Percentiles rank a stretch among this genome's conserved stretches.
phyloP scores from a whole-genome alignment of 2,888 invertebrate genomes.

The Pomacea canaliculata region DNA sequence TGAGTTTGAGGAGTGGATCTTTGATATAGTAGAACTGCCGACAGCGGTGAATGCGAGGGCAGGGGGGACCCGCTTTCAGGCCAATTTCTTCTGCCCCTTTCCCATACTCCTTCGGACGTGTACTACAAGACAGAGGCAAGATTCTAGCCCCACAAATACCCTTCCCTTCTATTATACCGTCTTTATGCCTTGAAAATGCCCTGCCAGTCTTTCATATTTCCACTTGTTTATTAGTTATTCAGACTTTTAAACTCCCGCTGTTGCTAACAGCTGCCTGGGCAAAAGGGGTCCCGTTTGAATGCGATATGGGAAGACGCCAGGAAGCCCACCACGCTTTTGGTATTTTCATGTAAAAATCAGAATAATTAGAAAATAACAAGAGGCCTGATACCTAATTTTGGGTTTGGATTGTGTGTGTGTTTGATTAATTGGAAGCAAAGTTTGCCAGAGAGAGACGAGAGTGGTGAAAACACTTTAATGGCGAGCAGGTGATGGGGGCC shows the following conservation, averaged over 20 bases:
- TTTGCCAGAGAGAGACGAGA: neutral
- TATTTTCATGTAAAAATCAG: conserved; percentile 26
- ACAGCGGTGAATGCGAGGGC: neutral
- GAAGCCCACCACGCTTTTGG: neutral
- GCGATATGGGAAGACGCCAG: neutral
- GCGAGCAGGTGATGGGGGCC: conserved; percentile 12
- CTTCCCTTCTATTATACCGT: conserved; percentile 11
- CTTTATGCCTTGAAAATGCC: conserved; percentile 11
- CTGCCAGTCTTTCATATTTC: neutral
- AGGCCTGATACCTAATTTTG: conserved; percentile 13
- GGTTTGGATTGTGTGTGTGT: conserved; percentile 19
- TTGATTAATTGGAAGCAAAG: conserved; percentile 20
- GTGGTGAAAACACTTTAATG: conserved; percentile 16
- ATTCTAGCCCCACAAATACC: conserved; percentile 3
- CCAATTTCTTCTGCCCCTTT: neutral
- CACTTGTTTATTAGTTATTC: conserved; percentile 18
- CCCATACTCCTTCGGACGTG: neutral
- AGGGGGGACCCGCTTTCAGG: neutral
- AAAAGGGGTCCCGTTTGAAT: conserved; percentile 15
- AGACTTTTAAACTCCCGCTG: conserved; percentile 1
- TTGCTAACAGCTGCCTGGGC: conserved; percentile 12
- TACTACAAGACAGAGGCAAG: neutral
- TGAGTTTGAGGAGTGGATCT: too few relatives aligned
- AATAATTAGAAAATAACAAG: conserved; percentile 28
- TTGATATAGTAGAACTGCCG: neutral